Conservation (phyloP, 2,888 invertebrate genomes). For the Geophilus truncorum region DNA sequence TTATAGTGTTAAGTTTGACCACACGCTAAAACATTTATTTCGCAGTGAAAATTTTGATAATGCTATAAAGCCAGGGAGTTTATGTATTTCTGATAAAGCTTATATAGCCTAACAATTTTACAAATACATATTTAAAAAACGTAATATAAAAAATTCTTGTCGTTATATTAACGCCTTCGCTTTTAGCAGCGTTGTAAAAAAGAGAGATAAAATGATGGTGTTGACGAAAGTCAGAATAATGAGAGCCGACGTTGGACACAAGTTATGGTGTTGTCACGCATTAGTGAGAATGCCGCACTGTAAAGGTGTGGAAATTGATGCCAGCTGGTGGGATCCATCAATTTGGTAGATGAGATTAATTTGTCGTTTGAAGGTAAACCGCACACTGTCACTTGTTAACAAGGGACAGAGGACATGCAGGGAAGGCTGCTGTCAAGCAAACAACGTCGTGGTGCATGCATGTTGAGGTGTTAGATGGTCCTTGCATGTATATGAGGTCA, state of each 20-base stretch:
- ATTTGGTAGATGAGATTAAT: slow-evolving; percentile 16
- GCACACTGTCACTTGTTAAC: slow-evolving; percentile 8
- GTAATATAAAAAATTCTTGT: too few relatives aligned
- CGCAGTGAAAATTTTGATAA: too few relatives aligned
- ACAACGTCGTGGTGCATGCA: not conserved
- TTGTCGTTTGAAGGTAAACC: slow-evolving; percentile 20
- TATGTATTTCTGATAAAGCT: too few relatives aligned
- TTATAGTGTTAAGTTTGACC: too few relatives aligned
- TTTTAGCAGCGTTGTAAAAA: too few relatives aligned
- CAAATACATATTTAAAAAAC: too few relatives aligned
- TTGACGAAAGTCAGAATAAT: not conserved
- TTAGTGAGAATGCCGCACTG: not conserved
- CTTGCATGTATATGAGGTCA: slow-evolving; percentile 2
- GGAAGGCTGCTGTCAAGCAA: not conserved
- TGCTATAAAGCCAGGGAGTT: too few relatives aligned
- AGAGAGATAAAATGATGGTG: not conserved
- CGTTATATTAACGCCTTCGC: too few relatives aligned
- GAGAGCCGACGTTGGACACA: not conserved
- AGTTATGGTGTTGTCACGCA: not conserved
- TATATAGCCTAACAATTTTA: too few relatives aligned
- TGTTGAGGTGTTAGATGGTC: not conserved
- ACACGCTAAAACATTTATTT: too few relatives aligned
- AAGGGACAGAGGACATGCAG: not conserved
- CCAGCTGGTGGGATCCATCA: slow-evolving; percentile 11
- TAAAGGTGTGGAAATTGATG: not conserved